phyloP scores from a whole-genome alignment of 2,888 invertebrate species.

The Spilarctia lutea region DNA sequence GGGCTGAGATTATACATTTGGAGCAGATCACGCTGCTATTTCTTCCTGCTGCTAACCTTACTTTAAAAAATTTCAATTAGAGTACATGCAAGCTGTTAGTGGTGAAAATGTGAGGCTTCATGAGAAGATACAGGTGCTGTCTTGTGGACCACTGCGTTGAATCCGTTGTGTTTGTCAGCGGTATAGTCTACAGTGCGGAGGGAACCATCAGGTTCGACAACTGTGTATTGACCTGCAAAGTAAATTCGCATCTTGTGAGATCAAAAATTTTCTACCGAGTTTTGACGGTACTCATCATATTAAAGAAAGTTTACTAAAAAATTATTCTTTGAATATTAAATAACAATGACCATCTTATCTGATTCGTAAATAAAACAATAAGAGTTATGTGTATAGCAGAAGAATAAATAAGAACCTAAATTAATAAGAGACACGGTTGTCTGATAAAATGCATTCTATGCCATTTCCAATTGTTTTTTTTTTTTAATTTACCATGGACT shows the following conservation, averaged over 20 bases:
- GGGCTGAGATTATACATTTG: not conserved
- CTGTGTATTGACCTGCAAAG: slow-evolving; percentile 78
- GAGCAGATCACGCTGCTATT: not conserved
- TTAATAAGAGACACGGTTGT: not conserved
- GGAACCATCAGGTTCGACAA: slow-evolving; percentile 83
- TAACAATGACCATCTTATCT: not conserved
- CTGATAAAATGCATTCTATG: not conserved
- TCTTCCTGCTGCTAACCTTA: not conserved
- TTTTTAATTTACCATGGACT: too few species aligned
- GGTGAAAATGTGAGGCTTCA: slow-evolving; percentile 71
- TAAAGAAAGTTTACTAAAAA: not conserved
- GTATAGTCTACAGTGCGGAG: slow-evolving; percentile 84
- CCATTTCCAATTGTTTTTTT: too few species aligned
- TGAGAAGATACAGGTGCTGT: slow-evolving; percentile 79
- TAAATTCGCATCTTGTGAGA: not conserved
- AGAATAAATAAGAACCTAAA: too few species aligned
- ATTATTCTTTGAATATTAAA: too few species aligned
- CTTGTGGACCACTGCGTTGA: slow-evolving; percentile 82
- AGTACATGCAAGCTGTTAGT: slow-evolving; percentile 33
- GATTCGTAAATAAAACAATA: not conserved
- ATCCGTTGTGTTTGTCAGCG: slow-evolving; percentile 83
- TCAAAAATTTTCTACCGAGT: not conserved
- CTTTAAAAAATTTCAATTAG: slow-evolving; percentile 14
- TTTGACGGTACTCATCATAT: not conserved
- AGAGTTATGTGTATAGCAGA: too few species aligned